Evolutionary conservation across 2,113 vertebrate species (phyloP), one percentile per base, ranked within the genome.

Genomic region (Collichthys lucidus): DNA sequence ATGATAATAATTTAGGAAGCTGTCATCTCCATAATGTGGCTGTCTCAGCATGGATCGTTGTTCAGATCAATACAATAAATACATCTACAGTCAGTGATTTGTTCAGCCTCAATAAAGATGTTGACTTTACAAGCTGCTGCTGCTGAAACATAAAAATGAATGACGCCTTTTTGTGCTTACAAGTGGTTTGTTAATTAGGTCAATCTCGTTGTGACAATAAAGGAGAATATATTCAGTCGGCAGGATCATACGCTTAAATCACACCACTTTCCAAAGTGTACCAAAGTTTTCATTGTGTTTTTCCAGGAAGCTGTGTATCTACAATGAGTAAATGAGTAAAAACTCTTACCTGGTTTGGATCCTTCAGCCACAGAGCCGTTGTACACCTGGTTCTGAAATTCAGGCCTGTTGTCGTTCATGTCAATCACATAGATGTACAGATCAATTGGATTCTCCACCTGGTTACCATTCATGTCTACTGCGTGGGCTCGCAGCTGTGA

Each of bases 401-500:
- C 98, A 0, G 98, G 98, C 7, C 98, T 95, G 95, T 99, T 99
- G 96, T 99, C 98, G 0, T 99, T 99, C 98, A 99, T 99, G 94
- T 99, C 98, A 63, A 99, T 99, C 78, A 99, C 98, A 0, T 98
- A 99, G 94, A 99, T 99, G 91, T 97, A 99, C 55, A 99, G 96
- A 89, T 99, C 98, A 35, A 99, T 99, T 0, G 98, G 98, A 79
- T 98, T 99, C 94, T 99, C 98, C 94, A 99, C 97, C 91, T 99
- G 97, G 95, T 98, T 99, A 3, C 98, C 98, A 1, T 99, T 99
- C 96, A 99, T 97, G 90, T 99, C 98, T 88, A 99, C 98, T 0
- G 98, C 98, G 8, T 99, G 98, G 31, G 98, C 98, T 71, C 97
- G 94, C 42, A 99, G 96, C 98, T 99, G 96, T 16, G 17, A 66